Conservation (phyloP, 2,888 invertebrate genomes). For the Drosophila mimetica region DNA sequence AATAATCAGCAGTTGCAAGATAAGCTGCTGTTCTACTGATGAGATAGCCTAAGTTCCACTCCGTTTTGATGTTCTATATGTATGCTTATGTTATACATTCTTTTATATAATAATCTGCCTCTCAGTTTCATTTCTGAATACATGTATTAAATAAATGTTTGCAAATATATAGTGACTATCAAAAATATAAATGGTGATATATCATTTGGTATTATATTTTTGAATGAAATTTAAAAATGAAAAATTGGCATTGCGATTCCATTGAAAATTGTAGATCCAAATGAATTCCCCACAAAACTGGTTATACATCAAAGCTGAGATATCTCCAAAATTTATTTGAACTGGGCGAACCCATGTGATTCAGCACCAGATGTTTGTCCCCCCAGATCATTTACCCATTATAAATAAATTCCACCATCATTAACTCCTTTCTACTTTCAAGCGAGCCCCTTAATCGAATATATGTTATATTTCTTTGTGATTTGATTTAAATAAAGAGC, state of each 20-base stretch:
- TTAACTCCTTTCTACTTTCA: constrained; percentile 4
- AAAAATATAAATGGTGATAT: not conserved
- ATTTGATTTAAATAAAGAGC: constrained; percentile 14
- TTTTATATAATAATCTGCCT: not conserved
- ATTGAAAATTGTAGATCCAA: not conserved
- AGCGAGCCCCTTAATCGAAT: constrained; percentile 20
- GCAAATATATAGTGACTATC: not conserved
- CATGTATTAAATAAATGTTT: not conserved
- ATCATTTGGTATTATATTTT: too few species aligned
- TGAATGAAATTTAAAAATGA: too few species aligned
- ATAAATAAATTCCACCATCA: constrained; percentile 2
- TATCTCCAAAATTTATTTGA: not conserved
- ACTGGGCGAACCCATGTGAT: constrained; percentile 9
- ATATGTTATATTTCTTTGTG: constrained; percentile 1
- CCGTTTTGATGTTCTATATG: not conserved
- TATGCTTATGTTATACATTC: not conserved
- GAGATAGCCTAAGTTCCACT: constrained; percentile 16
- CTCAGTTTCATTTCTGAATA: not conserved
- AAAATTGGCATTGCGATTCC: not conserved
- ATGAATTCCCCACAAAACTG: not conserved
- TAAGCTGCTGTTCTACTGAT: constrained; percentile 14
- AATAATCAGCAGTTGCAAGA: constrained; percentile 19
- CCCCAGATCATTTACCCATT: constrained; percentile 1
- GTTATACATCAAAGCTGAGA: not conserved
- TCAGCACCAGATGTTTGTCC: constrained; percentile 16